phyloP scores from a whole-genome alignment of 2,113 vertebrate genomes.

The Alligator sinensis region DNA sequence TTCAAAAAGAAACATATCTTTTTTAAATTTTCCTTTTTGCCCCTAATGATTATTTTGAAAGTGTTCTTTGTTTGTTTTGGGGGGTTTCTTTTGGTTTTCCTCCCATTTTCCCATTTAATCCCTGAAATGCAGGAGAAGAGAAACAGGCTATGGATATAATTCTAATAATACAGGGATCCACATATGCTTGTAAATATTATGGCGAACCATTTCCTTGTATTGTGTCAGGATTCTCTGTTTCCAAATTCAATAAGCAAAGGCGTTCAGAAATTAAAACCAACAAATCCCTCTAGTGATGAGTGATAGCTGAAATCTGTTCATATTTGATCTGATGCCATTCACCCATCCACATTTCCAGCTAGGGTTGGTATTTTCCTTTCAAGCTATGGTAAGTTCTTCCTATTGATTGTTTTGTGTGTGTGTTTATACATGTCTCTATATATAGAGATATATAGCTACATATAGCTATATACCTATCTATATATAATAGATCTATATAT shows the following conservation, averaged over 20 bases:
- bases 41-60: background rate
- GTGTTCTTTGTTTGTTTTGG: too few species aligned
- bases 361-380: background rate
- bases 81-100: background rate
- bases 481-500: too few species aligned
- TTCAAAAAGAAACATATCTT: background rate
- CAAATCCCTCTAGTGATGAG: background rate
- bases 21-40: background rate
- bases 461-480: too few species aligned
- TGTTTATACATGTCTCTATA: rapidly evolving
- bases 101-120: background rate
- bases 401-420: rapidly evolving
- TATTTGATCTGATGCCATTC: background rate
- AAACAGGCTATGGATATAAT: background rate
- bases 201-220: background rate
- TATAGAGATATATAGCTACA: too few species aligned
- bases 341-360: background rate
- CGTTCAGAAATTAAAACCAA: background rate
- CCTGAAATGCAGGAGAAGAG: background rate
- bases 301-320: background rate
- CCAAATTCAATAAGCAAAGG: too few species aligned
- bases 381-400: background rate
- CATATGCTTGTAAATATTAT: background rate
- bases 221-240: background rate
- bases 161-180: background rate